Evolutionary conservation across 2,888 invertebrate genomes (phyloP), one percentile per base, ranked within the genome.

Genomic region (Aphodius sticticus): DNA sequence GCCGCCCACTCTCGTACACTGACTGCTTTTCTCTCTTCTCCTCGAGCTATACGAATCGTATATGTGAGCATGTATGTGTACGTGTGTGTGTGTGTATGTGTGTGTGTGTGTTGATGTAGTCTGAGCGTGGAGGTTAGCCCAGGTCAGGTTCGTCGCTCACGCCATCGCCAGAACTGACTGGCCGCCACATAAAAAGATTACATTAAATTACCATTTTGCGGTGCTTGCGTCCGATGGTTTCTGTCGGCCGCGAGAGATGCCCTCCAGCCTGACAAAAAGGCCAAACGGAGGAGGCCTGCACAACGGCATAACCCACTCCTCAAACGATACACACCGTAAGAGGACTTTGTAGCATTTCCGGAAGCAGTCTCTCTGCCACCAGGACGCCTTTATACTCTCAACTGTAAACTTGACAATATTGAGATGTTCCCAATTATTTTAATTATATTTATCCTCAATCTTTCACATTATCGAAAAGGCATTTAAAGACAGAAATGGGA

Each of bases 81-180:
- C 4, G 53, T 53, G 53, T 53, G 53, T 53, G 53, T 53, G 53
- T 53, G 53, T 53, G 16, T 16, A 74, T 35, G 74, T 74, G 74
- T 53, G 53, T 53, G 53, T 53, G 53, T 53, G 53, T 53, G 53
- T 53, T 74, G 74, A 74, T 35, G 74, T 35, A 74, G 74, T 72
- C 77, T 77, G 76, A 78, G 77, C 79, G 53, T 53, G 80, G 74
- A 76, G 81, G 81, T 81, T 81, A 81, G 81, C 81, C 81, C 78
- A 81, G 81, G 86, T 85, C 85, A 83, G 84, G 83, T 36, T 81
- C 83, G 82, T 81, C 84, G 83, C 85, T 83, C 84, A 84, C 84
- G 85, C 85, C 82, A 85, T 86, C 84, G 74, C 74, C 74, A 74
- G 74, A 74, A 74, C 74, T 74, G 74, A 74, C 74, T 74, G 74